phyloP scores from a whole-genome alignment of 2,888 invertebrate species.

The Cephus runcator region DNA sequence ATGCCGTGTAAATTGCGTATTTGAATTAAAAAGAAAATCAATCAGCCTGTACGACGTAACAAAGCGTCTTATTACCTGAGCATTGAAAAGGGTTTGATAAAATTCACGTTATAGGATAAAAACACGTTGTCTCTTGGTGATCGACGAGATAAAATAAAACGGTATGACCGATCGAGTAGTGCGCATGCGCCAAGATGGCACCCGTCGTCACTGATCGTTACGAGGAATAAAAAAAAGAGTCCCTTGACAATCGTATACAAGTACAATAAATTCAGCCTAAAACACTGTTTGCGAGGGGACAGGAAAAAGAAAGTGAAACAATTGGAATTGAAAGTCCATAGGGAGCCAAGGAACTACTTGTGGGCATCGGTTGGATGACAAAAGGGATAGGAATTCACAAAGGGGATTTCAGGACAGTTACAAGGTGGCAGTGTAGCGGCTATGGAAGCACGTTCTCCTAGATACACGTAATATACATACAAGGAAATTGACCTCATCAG shows the following conservation, averaged over 20 bases:
- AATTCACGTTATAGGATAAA: background rate
- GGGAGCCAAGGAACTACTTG: background rate
- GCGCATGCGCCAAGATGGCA: background rate
- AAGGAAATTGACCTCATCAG: background rate
- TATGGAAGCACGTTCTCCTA: slow-evolving; percentile 8
- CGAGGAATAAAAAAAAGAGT: background rate
- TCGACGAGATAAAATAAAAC: background rate
- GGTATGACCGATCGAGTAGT: background rate
- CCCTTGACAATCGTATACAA: background rate
- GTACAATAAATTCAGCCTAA: background rate
- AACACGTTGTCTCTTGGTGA: background rate
- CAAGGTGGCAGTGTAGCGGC: slow-evolving; percentile 7
- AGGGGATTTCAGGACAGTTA: background rate
- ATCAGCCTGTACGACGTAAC: too few species aligned
- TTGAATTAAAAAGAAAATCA: background rate
- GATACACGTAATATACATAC: background rate
- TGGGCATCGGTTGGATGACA: background rate
- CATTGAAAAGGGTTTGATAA: background rate
- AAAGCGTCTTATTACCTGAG: background rate
- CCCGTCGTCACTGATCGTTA: background rate
- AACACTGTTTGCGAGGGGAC: background rate
- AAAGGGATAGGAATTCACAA: background rate
- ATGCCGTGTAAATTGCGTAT: background rate
- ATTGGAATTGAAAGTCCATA: background rate
- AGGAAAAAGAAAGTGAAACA: background rate